Evolutionary conservation across 2,113 vertebrate genomes (phyloP).

Genomic region (Paramisgurnus dabryanus): DNA sequence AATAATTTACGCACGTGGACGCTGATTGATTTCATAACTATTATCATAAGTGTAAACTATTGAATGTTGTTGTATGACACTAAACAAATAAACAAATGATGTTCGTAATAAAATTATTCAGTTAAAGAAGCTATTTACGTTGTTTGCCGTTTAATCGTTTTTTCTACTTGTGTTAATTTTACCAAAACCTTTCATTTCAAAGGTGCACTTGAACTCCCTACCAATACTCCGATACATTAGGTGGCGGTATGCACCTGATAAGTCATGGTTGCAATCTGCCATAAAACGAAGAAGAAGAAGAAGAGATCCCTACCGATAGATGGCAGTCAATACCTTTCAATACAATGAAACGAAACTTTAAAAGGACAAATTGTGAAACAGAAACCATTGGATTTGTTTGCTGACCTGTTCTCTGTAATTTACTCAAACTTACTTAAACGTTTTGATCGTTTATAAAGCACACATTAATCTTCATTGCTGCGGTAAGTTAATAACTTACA

Average conservation of each 20-base stretch:
- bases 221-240: too few relatives aligned
- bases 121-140: neutral
- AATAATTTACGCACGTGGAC: too few relatives aligned
- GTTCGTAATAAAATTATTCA: too few relatives aligned
- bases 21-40: too few relatives aligned
- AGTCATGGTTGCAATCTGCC: too few relatives aligned
- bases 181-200: too few relatives aligned
- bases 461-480: neutral
- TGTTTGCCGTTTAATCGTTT: neutral
- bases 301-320: neutral
- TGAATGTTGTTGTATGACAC: neutral
- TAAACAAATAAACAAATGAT: neutral
- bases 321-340: neutral
- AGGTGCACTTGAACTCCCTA: too few relatives aligned
- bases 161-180: neutral
- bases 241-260: too few relatives aligned
- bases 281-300: too few relatives aligned
- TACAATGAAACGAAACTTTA: neutral
- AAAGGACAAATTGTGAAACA: neutral
- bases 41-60: neutral
- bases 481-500: conserved; percentile 4
- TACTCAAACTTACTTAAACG: neutral
- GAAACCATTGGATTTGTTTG: neutral
- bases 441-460: neutral
- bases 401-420: neutral